A percentile compares a stretch with the other conserved stretches of the same genome.
phyloP scores from a whole-genome alignment of 2,888 invertebrate genomes.

The Melinaea marsaeus region DNA sequence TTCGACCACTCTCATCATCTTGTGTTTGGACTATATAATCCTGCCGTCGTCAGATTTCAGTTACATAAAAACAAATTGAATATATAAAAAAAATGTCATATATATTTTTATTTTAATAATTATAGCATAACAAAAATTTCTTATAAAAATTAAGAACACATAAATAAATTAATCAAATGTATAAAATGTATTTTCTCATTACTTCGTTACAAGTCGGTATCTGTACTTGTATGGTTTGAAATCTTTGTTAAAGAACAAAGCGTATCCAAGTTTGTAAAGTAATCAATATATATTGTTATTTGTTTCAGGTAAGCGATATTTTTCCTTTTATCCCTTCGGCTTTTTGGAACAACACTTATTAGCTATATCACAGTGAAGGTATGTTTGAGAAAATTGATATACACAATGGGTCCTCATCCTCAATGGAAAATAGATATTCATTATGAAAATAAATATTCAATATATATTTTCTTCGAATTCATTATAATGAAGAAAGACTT shows the following conservation, averaged over 20 bases:
- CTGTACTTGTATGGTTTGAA: not conserved
- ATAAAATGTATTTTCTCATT: not conserved
- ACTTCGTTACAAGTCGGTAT: not conserved
- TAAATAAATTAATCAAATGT: not conserved
- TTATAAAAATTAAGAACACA: too few relatives aligned
- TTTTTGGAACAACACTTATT: conserved; percentile 20
- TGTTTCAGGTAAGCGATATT: conserved; percentile 58
- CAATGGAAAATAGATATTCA: not conserved
- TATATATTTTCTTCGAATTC: not conserved
- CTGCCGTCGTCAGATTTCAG: too few relatives aligned
- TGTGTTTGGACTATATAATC: too few relatives aligned
- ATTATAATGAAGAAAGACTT: too few relatives aligned
- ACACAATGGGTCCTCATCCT: not conserved
- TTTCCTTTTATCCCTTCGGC: conserved; percentile 21
- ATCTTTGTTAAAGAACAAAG: conserved; percentile 16
- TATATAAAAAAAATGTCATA: too few relatives aligned
- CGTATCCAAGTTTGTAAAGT: conserved; percentile 18
- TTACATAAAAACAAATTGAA: too few relatives aligned
- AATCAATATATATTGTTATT: conserved; percentile 43
- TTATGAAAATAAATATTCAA: not conserved
- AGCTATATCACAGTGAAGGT: conserved; percentile 17
- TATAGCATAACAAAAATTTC: too few relatives aligned
- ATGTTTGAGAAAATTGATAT: conserved; percentile 9
- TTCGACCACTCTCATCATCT: too few relatives aligned
- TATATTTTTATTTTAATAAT: too few relatives aligned